Base-by-base conservation (phyloP, 2,888 invertebrate genomes). In the Lithophane semibrunnea region DNA sequence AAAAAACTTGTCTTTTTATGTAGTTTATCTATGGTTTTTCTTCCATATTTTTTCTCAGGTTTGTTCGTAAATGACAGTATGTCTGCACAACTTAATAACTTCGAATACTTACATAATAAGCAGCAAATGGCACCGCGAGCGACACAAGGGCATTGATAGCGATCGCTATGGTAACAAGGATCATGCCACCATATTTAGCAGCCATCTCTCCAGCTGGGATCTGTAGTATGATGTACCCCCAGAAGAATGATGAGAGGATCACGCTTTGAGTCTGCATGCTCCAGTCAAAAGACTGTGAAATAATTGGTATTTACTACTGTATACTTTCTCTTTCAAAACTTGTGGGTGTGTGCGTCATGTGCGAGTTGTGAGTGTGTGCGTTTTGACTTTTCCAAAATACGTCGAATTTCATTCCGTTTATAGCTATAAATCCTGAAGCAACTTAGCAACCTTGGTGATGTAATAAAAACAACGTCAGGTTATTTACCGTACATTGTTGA, bases 201-300 rank as follows among this genome's bases (percentile, higher is more conserved):
- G 98, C 98, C 86, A 98, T 90, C 82, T 97, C 96, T 0, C 98
- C 98, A 0, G 97, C 97, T 0, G 97, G 97, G 18, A 97, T 92
- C 92, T 98, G 98, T 42, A 97, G 97, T 9, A 97, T 87, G 0
- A 98, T 96, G 91, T 98, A 98, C 0, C 97, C 97, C 96, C 97
- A 97, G 91, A 97, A 97, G 88, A 97, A 97, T 0, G 97, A 97
- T n/a, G 97, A 96, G 2, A 96, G 90, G 60, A 97, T 93, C 29
- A 94, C 86, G 71, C 95, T 94, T 80, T 95, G 95, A 0, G 82
- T 92, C n/a, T 95, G 91, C 66, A 96, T 93, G 66, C 92, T 91
- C 98, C 98, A 98, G 21, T 97, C 86, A 70, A 93, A 94, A 16
- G 60, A 60, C 60, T 60, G 58, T 13, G 16, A 60, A 60, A 60